Evolutionary conservation across 2,888 invertebrate genomes (phyloP).

Genomic region (Laothoe populi): DNA sequence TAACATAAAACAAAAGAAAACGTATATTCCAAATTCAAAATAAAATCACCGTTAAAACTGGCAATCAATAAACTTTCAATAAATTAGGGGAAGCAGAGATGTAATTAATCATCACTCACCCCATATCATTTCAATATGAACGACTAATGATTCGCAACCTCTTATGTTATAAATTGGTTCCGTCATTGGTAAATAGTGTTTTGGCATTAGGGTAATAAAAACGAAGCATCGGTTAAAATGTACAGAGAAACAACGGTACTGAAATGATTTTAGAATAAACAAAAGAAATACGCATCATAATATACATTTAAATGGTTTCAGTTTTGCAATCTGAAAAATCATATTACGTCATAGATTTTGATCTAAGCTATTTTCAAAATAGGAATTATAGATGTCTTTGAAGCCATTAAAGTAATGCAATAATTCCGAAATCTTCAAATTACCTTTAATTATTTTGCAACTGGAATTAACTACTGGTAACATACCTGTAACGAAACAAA

Average conservation of each 20-base stretch:
- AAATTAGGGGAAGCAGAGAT: slow-evolving; percentile 37
- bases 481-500: slow-evolving; percentile 48
- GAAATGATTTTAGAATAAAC: not conserved
- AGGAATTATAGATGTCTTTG: too few species aligned
- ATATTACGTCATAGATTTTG: too few species aligned
- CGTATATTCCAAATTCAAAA: not conserved
- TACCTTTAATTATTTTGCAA: not conserved
- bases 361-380: too few species aligned
- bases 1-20: too few species aligned
- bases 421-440: too few species aligned
- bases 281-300: too few species aligned
- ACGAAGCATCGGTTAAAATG: slow-evolving; percentile 24
- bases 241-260: not conserved
- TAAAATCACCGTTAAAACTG: slow-evolving; percentile 9
- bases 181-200: slow-evolving; percentile 42
- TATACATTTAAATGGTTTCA: too few species aligned
- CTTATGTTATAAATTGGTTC: slow-evolving; percentile 44
- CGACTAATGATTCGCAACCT: slow-evolving; percentile 56
- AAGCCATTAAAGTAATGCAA: too few species aligned
- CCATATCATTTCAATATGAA: slow-evolving; percentile 41
- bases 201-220: slow-evolving; percentile 37
- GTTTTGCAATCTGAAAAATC: too few species aligned
- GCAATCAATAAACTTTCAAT: slow-evolving; percentile 28
- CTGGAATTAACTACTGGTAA: not conserved
- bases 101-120: slow-evolving; percentile 58